phyloP scores from a whole-genome alignment of 1,140 invertebrate species.

The Drosophila chauvacae region DNA sequence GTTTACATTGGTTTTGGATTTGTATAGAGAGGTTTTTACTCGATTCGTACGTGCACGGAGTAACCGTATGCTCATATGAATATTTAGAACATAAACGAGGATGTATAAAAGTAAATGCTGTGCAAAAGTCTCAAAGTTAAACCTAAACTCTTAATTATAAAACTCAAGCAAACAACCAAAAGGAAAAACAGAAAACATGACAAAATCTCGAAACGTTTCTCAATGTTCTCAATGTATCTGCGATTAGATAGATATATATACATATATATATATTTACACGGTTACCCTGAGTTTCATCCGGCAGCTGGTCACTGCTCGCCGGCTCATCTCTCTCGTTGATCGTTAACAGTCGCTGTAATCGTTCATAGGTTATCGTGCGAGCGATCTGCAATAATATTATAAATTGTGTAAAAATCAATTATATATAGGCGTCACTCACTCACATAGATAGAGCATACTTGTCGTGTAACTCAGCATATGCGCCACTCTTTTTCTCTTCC shows the following conservation, averaged over 20 bases:
- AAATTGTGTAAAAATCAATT: slow-evolving; percentile 33
- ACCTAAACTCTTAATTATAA: slow-evolving; percentile 73
- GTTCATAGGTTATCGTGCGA: slow-evolving; percentile 18
- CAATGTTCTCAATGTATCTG: slow-evolving; percentile 40
- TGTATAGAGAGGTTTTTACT: slow-evolving; percentile 61
- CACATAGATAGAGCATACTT: slow-evolving; percentile 47
- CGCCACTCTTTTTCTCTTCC: slow-evolving; percentile 62
- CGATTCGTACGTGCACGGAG: slow-evolving; percentile 49
- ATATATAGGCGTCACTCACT: slow-evolving; percentile 23
- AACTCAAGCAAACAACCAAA: slow-evolving; percentile 48
- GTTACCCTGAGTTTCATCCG: slow-evolving; percentile 19
- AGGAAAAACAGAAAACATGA: slow-evolving; percentile 11
- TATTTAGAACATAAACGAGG: slow-evolving; percentile 45
- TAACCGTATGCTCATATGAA: slow-evolving; percentile 39
- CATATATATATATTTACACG: slow-evolving; percentile 22
- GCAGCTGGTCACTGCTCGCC: background rate
- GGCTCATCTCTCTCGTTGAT: background rate
- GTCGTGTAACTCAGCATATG: slow-evolving; percentile 41
- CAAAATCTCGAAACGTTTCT: slow-evolving; percentile 34
- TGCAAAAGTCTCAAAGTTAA: slow-evolving; percentile 82
- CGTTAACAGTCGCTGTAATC: slow-evolving; percentile 1
- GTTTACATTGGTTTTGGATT: slow-evolving; percentile 48
- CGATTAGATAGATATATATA: slow-evolving; percentile 46
- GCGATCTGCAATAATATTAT: slow-evolving; percentile 35
- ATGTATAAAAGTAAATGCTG: slow-evolving; percentile 75